These are phyloP conservation scores for Melinaea marsaeus DNA, from an alignment of 2,888 invertebrate species.

Conservation along the genomic window DNA sequence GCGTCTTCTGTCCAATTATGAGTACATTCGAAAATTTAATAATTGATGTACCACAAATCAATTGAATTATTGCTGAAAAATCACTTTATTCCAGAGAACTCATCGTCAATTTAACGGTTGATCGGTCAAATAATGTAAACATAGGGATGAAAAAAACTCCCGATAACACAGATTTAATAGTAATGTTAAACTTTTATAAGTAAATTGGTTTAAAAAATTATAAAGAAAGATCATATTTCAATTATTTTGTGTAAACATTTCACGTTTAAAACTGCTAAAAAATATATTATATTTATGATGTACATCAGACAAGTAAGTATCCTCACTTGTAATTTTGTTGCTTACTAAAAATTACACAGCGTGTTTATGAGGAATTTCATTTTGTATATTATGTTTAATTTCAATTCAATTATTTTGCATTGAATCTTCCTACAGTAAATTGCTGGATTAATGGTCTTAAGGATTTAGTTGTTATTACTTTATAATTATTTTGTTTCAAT, in stretches of 20 bases:
- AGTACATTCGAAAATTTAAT: slow-evolving; percentile 22
- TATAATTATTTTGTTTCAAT: too few relatives aligned
- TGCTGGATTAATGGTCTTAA: slow-evolving; percentile 4
- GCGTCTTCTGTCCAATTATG: slow-evolving; percentile 20
- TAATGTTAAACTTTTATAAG: too few relatives aligned
- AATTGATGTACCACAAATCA: slow-evolving; percentile 26
- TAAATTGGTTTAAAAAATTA: too few relatives aligned
- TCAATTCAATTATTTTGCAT: slow-evolving; percentile 29
- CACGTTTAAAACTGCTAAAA: too few relatives aligned
- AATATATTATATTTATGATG: too few relatives aligned
- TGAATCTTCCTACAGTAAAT: slow-evolving; percentile 27
- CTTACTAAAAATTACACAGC: background rate
- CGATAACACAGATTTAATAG: background rate
- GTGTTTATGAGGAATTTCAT: slow-evolving; percentile 1
- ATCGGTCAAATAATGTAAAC: slow-evolving; percentile 20
- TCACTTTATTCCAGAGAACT: slow-evolving; percentile 28
- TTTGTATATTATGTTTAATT: slow-evolving; percentile 13
- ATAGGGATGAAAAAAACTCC: background rate
- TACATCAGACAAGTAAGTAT: too few relatives aligned
- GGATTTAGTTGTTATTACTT: too few relatives aligned
- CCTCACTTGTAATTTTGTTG: too few relatives aligned
- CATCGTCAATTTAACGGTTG: slow-evolving; percentile 29
- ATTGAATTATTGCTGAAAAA: slow-evolving; percentile 30
- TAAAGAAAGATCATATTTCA: too few relatives aligned
- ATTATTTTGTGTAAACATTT: too few relatives aligned